Base-by-base conservation (phyloP, 1,140 invertebrate genomes). In the Brachionus angularis region DNA sequence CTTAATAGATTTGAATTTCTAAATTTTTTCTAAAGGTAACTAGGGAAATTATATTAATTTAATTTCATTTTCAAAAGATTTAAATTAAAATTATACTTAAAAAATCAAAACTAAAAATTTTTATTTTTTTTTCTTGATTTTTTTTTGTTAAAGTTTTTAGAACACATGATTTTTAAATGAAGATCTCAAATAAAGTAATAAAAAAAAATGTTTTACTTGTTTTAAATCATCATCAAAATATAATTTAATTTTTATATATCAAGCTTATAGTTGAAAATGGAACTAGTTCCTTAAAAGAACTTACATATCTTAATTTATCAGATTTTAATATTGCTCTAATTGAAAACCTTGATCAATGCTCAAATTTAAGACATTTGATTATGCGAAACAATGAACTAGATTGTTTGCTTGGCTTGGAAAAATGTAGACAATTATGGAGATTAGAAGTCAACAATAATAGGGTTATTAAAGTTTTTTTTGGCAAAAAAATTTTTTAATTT, bases 181-280 rank as follows among this genome's bases (percentile, higher is more conserved):
- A 58, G 53, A 58, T 58, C 85, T 86, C 1, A 83, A 84, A 71
- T 85, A 84, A 73, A 82, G 84, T 3, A 84, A 84, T n/a, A n/a
- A n/a, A n/a, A n/a, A n/a, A n/a, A n/a, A n/a, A n/a, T n/a, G n/a
- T 71, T 82, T 84, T 16, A 85, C 76, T 10, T 81, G 80, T 25
- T 81, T 78, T 7, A 80, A 81, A 47, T 71, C 67, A 29, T 73
- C 72, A 34, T 50, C 36, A 14, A 33, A 34, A 14, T 67, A 23
- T 50, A 53, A 34, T 42, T 58, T 31, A 50, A 29, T 53, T 47
- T 61, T 21, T 71, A 67, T 16, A n/a, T n/a, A n/a, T n/a, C n/a
- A 52, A 49, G 29, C 53, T 64, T 27, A 69, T 71, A 2, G 50
- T 47, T 8, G 72, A 61, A 3, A 73, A 64, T 5, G 72, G 67